These are phyloP conservation scores for Galerucella calmariensis DNA, from an alignment of 2,888 invertebrate genomes.

Conservation along the genomic window DNA sequence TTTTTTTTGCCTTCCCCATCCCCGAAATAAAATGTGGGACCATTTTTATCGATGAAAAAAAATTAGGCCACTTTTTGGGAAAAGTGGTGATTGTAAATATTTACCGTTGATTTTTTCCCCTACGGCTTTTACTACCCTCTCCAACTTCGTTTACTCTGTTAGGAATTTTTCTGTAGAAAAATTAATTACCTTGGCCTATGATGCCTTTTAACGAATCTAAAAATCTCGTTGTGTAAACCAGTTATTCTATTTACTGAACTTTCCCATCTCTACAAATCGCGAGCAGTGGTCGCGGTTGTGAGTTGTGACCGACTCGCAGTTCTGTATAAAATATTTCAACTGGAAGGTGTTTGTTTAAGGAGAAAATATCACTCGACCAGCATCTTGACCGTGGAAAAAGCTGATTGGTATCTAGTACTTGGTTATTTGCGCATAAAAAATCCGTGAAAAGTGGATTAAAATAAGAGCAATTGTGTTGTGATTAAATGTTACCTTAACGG, in stretches of 20 bases:
- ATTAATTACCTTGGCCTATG: too few species aligned
- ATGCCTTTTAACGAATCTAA: neutral
- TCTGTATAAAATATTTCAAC: constrained; percentile 9
- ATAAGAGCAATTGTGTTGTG: constrained; percentile 20
- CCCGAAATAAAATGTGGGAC: too few species aligned
- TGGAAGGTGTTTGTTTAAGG: constrained; percentile 13
- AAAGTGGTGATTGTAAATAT: too few species aligned
- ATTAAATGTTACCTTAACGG: constrained; percentile 12
- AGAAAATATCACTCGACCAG: constrained; percentile 14
- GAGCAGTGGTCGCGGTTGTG: constrained; percentile 33
- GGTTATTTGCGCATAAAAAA: constrained; percentile 4
- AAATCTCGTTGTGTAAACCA: neutral
- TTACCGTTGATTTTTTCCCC: too few species aligned
- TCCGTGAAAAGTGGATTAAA: constrained; percentile 30
- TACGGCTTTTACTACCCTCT: too few species aligned
- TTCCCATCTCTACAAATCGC: constrained; percentile 17
- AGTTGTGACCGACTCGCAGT: constrained; percentile 19
- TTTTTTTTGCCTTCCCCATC: too few species aligned
- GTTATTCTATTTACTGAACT: constrained; percentile 1
- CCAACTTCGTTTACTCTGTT: too few species aligned
- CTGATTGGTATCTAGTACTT: constrained; percentile 7
- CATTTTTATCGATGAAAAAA: too few species aligned
- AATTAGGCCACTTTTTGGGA: too few species aligned
- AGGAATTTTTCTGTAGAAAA: too few species aligned
- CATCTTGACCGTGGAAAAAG: constrained; percentile 6